These are phyloP conservation scores for Cardiocondyla obscurior DNA, from an alignment of 1,140 invertebrate species.

Conservation along the genomic window DNA sequence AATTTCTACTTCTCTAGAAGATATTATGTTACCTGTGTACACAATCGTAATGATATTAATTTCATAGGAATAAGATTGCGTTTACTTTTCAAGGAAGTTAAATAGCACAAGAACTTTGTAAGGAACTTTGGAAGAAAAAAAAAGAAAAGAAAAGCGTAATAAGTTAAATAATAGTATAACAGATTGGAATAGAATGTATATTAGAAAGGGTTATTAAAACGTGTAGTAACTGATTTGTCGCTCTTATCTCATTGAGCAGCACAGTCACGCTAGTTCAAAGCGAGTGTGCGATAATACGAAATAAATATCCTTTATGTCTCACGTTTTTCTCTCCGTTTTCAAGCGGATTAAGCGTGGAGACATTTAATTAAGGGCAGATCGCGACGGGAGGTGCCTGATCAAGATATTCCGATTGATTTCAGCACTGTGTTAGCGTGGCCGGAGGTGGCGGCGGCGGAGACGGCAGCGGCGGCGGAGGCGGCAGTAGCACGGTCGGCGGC, in stretches of 20 bases:
- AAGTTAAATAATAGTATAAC: no score
- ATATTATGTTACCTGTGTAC: not conserved
- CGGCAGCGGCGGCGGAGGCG: conserved; percentile 73
- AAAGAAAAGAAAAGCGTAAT: no score
- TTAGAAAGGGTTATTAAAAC: not conserved
- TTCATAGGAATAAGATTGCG: not conserved
- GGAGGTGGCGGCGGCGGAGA: conserved; percentile 80
- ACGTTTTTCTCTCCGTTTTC: not conserved
- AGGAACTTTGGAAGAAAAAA: not conserved
- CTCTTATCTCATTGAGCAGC: not conserved
- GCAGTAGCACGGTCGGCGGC: conserved; percentile 66
- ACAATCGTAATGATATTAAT: not conserved
- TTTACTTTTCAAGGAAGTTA: not conserved
- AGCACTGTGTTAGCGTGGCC: conserved; percentile 84
- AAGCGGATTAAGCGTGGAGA: not conserved
- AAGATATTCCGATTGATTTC: conserved; percentile 62
- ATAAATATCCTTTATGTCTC: not conserved
- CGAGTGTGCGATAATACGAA: not conserved
- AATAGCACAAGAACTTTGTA: no score
- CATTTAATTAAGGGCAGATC: not conserved
- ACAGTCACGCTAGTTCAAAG: not conserved
- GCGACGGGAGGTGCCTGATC: not conserved
- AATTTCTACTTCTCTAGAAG: not conserved
- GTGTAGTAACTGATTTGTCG: not conserved
- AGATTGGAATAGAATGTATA: not conserved